Conservation (phyloP, 2,113 vertebrate species). For the Vireo altiloquus region DNA sequence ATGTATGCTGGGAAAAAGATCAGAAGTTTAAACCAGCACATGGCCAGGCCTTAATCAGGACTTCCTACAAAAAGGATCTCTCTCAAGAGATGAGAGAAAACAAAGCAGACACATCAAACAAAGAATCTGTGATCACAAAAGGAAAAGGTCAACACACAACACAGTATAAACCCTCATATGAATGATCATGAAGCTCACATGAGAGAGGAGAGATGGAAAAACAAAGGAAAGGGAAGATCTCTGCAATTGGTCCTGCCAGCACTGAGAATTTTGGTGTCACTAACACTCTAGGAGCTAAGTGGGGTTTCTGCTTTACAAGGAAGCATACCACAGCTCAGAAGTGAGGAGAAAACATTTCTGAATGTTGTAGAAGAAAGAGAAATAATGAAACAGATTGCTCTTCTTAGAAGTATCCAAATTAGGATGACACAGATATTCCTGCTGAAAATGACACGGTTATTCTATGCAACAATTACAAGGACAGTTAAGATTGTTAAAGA, state of each 20-base stretch:
- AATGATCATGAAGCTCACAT: not conserved
- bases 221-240: not conserved
- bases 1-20: not conserved
- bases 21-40: not conserved
- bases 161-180: not conserved
- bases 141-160: not conserved
- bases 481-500: not conserved
- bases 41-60: not conserved
- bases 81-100: not conserved
- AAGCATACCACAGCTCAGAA: not conserved
- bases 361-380: not conserved
- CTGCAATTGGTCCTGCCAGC: not conserved
- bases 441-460: not conserved
- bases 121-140: not conserved
- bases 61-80: not conserved
- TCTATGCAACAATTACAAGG: not conserved
- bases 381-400: not conserved
- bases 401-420: not conserved
- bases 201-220: not conserved
- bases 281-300: not conserved
- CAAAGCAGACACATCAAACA: not conserved
- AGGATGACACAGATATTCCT: not conserved
- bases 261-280: not conserved
- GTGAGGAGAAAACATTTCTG: not conserved
- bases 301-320: not conserved